These are phyloP conservation scores for Parochlus steinenii DNA, from an alignment of 2,888 invertebrate genomes.

Conservation along the genomic window DNA sequence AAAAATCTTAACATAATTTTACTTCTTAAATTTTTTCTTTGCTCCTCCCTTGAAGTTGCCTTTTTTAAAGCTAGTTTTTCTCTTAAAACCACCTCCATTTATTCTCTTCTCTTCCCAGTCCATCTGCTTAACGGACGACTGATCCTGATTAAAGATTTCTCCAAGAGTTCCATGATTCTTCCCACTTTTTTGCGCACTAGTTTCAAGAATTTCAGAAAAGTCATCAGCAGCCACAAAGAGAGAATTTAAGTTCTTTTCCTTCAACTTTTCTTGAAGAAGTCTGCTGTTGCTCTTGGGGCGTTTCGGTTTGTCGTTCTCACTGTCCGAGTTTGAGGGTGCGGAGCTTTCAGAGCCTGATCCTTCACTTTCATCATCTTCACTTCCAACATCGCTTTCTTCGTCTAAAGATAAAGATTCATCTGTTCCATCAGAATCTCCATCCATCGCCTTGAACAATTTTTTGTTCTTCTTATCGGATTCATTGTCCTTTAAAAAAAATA, in stretches of 20 bases:
- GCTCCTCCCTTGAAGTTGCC: background rate
- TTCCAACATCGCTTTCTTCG: constrained; percentile 18
- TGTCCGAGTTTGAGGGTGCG: background rate
- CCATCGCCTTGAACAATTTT: too few relatives aligned
- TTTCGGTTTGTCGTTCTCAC: background rate
- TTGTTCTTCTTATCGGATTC: too few relatives aligned
- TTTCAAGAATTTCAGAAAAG: constrained; percentile 77
- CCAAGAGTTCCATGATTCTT: constrained; percentile 44
- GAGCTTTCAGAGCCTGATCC: constrained; percentile 5
- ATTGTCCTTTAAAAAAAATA: too few relatives aligned
- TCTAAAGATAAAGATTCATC: constrained; percentile 21
- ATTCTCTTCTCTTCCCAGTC: constrained; percentile 61
- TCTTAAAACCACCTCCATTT: background rate
- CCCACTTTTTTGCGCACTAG: constrained; percentile 46
- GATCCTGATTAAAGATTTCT: constrained; percentile 56
- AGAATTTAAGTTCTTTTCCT: constrained; percentile 34
- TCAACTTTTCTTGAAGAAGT: background rate
- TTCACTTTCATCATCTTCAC: constrained; percentile 17
- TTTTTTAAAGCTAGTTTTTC: constrained; percentile 5
- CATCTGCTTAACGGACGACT: constrained; percentile 59
- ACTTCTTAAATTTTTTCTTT: background rate
- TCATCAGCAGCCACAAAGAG: constrained; percentile 76
- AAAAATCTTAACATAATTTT: background rate
- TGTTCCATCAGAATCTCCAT: constrained; percentile 18
- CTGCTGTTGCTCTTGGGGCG: background rate